These are phyloP conservation scores for Bovichtus diacanthus DNA, from an alignment of 2,797 vertebrate species.

Conservation along the genomic window DNA sequence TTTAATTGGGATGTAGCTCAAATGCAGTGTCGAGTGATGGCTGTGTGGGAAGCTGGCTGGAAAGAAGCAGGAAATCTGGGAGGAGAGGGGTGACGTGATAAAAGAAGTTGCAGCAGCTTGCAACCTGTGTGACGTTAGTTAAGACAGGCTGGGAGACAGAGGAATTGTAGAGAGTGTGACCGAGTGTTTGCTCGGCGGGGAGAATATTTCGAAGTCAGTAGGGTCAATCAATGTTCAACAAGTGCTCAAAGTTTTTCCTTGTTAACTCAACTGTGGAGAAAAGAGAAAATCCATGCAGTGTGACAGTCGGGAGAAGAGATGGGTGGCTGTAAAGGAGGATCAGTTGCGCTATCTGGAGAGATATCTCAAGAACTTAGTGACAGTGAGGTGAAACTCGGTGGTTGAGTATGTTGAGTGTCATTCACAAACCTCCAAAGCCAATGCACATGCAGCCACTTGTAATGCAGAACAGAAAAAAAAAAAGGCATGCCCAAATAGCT, in stretches of 20 bases:
- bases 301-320: conserved; percentile 12
- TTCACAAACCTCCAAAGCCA: conserved; percentile 17
- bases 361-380: conserved; percentile 22
- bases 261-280: conserved; percentile 11
- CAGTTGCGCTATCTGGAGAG: conserved; percentile 12
- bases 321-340: conserved; percentile 8
- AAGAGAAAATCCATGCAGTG: conserved; percentile 12
- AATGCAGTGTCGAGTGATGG: conserved; percentile 61
- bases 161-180: conserved; percentile 23
- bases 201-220: conserved; percentile 12
- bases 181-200: neutral
- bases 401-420: neutral
- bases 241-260: conserved; percentile 10
- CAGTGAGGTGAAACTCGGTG: neutral
- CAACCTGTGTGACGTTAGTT: conserved; percentile 34
- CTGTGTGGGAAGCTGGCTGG: conserved; percentile 67
- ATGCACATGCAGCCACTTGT: conserved; percentile 32
- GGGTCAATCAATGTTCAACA: conserved; percentile 40
- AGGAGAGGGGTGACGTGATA: conserved; percentile 38
- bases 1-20: conserved; percentile 76
- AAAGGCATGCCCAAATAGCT: neutral
- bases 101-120: conserved; percentile 44
- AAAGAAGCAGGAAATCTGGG: conserved; percentile 41
- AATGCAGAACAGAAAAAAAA: conserved; percentile 21
- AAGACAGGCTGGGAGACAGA: conserved; percentile 28